Conservation (phyloP, 2,888 invertebrate species). For the Pristionchus exspectatus region DNA sequence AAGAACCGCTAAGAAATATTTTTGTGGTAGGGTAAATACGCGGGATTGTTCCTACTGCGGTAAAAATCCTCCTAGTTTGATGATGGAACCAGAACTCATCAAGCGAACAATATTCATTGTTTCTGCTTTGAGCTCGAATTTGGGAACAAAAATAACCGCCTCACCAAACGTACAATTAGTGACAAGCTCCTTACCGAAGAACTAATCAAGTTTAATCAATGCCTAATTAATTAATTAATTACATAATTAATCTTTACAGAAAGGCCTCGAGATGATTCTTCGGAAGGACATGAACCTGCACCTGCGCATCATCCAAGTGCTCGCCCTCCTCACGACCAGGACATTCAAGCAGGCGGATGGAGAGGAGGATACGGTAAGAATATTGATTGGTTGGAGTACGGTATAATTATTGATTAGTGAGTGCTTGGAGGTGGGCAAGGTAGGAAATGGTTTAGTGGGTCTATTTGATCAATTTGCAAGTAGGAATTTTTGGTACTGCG, state of each 20-base stretch:
- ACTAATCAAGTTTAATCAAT: too few relatives aligned
- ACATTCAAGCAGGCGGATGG: slow-evolving; percentile 12
- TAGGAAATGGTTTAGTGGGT: too few relatives aligned
- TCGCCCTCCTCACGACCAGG: slow-evolving; percentile 41
- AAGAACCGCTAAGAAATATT: background rate
- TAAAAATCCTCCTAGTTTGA: background rate
- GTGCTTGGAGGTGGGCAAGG: background rate
- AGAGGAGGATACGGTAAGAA: slow-evolving; percentile 15
- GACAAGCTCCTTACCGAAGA: too few relatives aligned
- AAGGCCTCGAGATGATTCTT: slow-evolving; percentile 20
- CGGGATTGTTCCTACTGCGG: too few relatives aligned
- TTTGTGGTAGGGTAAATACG: too few relatives aligned
- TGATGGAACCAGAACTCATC: background rate
- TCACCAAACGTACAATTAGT: too few relatives aligned
- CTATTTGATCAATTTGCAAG: too few relatives aligned
- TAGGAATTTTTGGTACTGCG: too few relatives aligned
- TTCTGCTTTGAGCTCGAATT: too few relatives aligned
- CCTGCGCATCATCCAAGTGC: slow-evolving; percentile 13
- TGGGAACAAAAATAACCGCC: too few relatives aligned
- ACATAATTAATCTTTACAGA: background rate
- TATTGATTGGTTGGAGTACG: background rate
- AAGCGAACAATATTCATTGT: background rate
- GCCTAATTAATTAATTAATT: too few relatives aligned
- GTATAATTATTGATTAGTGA: background rate
- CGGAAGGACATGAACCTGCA: background rate